Base-by-base conservation (phyloP, 2,113 vertebrate species). In the Phrynosoma blainvillii region DNA sequence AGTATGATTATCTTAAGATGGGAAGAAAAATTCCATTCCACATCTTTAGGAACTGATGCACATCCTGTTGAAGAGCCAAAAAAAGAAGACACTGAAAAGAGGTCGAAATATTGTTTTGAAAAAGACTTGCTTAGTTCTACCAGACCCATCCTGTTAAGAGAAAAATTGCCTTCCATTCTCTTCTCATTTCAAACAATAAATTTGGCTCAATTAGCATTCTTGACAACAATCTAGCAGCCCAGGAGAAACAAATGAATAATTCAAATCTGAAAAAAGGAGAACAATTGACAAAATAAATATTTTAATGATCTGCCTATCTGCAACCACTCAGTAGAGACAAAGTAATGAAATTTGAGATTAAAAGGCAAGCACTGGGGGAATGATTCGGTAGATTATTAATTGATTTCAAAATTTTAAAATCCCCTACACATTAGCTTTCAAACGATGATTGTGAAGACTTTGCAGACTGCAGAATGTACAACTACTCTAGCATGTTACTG, bases 211-310 rank as follows among this genome's bases (percentile, higher is more conserved):
- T 88, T 94, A 87, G 36, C 47, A 77, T 73, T 74, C 42, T 65
- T 86, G 84, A 86, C 84, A 92, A 78, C 14, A 84, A 7, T 2
- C 75, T 84, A 89, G 82, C 27, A 68, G 56, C 59, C n/a, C 18
- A 11, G 13, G 68, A 93, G 84, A 92, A 92, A 84, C 71, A 87
- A 88, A 84, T 89, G 68, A 93, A 89, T 90, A 89, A 91, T 90
- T 94, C 87, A 91, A 91, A 92, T 89, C 82, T 83, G 87, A 85
- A 71, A 91, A 88, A 94, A 94, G 62, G 75, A 93, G 90, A 89
- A 87, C 54, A 89, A 92, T 84, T 40, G 83, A 89, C 87, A 92
- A 95, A 91, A 92, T 32, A 82, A 94, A 65, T 95, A 89, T 90
- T 94, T 93, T 94, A 42, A 92, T 92, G 91, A 76, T 86, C 74